These are phyloP conservation scores for Sialia sialis DNA, from an alignment of 2,113 vertebrate species.

Conservation along the genomic window DNA sequence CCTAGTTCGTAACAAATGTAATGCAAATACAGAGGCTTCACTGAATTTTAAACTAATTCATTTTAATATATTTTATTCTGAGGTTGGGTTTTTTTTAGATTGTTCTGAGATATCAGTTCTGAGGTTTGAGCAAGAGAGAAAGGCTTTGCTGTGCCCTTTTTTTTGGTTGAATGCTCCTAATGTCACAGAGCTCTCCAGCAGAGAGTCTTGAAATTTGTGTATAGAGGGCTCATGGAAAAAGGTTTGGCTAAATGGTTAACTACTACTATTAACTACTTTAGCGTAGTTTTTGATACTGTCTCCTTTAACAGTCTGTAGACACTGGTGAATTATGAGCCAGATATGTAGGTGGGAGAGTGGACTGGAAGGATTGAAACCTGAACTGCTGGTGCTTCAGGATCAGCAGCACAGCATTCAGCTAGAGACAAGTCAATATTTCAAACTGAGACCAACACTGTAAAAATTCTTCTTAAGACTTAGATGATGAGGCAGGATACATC, in stretches of 20 bases:
- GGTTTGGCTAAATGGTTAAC: neutral
- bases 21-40: neutral
- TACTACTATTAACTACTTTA: neutral
- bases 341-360: neutral
- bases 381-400: neutral
- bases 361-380: neutral
- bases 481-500: neutral
- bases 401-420: neutral
- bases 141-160: neutral
- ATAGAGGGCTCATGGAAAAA: neutral
- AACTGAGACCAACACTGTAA: neutral
- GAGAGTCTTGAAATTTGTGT: neutral
- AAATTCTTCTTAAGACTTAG: neutral
- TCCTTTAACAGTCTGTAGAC: neutral
- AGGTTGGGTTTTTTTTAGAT: neutral
- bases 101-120: neutral
- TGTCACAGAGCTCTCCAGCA: neutral
- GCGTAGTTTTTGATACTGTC: neutral
- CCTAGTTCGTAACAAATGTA: neutral
- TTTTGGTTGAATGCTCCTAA: neutral
- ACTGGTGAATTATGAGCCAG: neutral
- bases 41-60: neutral
- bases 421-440: neutral
- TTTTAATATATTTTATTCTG: neutral
- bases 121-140: neutral